Conservation (phyloP, 1,140 invertebrate species). For the Penaeus chinensis region DNA sequence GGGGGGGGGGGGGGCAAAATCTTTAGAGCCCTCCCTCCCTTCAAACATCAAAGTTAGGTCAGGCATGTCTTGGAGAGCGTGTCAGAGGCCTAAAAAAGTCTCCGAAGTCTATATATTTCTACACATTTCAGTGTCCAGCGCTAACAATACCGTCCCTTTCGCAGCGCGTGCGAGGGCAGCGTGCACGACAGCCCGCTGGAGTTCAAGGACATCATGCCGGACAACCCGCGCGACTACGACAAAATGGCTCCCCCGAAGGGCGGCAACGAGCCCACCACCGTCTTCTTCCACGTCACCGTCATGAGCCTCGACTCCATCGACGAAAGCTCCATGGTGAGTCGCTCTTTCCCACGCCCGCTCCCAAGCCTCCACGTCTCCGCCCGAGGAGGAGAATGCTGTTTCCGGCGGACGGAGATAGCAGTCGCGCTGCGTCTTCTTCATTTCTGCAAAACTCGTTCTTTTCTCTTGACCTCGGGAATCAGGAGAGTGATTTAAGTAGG, state of each 20-base stretch:
- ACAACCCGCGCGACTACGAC: slow-evolving; percentile 86
- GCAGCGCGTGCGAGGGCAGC: background rate
- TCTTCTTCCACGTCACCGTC: slow-evolving; percentile 91
- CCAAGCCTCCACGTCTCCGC: too few relatives aligned
- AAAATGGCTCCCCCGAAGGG: slow-evolving; percentile 88
- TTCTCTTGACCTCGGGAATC: too few relatives aligned
- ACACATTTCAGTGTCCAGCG: background rate
- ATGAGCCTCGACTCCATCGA: slow-evolving; percentile 93
- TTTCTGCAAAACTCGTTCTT: too few relatives aligned
- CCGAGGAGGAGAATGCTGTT: too few relatives aligned
- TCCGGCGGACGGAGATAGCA: too few relatives aligned
- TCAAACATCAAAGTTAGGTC: too few relatives aligned
- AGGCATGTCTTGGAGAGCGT: too few relatives aligned
- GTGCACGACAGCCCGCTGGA: slow-evolving; percentile 43
- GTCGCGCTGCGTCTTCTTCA: too few relatives aligned
- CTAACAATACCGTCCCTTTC: background rate
- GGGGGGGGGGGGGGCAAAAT: too few relatives aligned
- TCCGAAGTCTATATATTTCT: too few relatives aligned
- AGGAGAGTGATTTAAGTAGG: too few relatives aligned
- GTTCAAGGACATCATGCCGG: slow-evolving; percentile 85
- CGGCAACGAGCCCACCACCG: slow-evolving; percentile 79
- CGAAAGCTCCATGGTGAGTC: slow-evolving; percentile 87
- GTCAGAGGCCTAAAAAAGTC: background rate
- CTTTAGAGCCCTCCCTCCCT: too few relatives aligned
- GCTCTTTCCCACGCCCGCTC: background rate